These are phyloP conservation scores for Emydura subglobosa DNA, from an alignment of 2,113 vertebrate genomes.

Conservation along the genomic window DNA sequence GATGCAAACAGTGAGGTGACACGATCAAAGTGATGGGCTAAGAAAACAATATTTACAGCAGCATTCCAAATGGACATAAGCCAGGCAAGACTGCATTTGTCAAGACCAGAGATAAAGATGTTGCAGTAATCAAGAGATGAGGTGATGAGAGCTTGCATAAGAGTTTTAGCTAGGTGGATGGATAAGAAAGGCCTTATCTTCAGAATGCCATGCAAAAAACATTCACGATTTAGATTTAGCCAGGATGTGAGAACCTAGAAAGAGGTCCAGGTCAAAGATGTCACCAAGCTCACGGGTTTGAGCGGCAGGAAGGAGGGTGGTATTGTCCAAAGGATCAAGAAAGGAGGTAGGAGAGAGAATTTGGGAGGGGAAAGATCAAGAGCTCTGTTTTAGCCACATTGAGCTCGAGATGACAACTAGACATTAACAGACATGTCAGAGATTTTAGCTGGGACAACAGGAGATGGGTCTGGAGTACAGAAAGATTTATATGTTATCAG, in stretches of 20 bases:
- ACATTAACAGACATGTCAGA: not conserved
- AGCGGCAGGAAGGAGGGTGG: not conserved
- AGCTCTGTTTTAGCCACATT: rapidly evolving
- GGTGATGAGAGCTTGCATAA: not conserved
- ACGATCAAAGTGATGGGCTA: not conserved
- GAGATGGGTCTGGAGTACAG: not conserved
- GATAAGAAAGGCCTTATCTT: not conserved
- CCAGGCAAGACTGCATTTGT: not conserved
- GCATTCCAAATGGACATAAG: not conserved
- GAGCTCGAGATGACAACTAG: constrained; percentile 32
- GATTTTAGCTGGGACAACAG: not conserved
- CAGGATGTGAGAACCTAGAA: not conserved
- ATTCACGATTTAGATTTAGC: not conserved
- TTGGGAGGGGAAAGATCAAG: not conserved
- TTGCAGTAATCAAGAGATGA: not conserved
- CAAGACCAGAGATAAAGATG: not conserved
- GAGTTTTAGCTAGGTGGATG: not conserved
- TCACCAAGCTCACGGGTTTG: not conserved
- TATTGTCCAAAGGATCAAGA: not conserved
- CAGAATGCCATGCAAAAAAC: not conserved
- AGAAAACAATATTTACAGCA: not conserved
- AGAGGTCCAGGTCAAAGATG: not conserved
- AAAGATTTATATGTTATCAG: constrained; percentile 21
- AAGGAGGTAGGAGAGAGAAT: not conserved
- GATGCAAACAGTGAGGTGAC: not conserved